Evolutionary conservation across 2,888 invertebrate genomes (phyloP).

Genomic region (Myopa tessellatipennis): DNA sequence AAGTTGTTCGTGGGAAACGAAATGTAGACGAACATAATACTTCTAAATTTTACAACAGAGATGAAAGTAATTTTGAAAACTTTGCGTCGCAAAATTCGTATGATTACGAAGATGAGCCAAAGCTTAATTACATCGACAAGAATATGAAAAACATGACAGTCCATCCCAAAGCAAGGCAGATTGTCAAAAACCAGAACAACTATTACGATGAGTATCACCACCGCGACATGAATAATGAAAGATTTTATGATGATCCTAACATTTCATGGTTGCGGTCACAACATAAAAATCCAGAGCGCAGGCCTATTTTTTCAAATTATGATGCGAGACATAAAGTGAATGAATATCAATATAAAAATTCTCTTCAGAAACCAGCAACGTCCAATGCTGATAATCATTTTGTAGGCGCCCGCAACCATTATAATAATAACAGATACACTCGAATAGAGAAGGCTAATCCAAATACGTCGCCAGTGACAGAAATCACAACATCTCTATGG

Average conservation of each 20-base stretch:
- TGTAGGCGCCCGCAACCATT: constrained; percentile 34
- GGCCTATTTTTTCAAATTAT: neutral
- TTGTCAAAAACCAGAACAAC: constrained; percentile 57
- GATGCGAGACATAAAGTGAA: constrained; percentile 12
- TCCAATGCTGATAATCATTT: constrained; percentile 23
- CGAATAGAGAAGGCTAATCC: constrained; percentile 43
- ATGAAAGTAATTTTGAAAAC: neutral
- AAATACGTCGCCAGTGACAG: constrained; percentile 49
- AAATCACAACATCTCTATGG: constrained; percentile 36
- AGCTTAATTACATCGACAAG: constrained; percentile 46
- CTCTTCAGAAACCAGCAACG: constrained; percentile 49
- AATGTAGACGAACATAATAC: neutral
- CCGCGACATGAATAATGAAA: constrained; percentile 38
- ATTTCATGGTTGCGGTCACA: constrained; percentile 2
- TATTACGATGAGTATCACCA: constrained; percentile 38
- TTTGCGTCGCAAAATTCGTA: neutral
- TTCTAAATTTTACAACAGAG: neutral
- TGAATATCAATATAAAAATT: constrained; percentile 55
- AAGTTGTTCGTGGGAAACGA: neutral
- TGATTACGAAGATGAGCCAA: neutral
- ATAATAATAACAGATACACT: constrained; percentile 32
- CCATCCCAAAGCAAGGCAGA: constrained; percentile 52
- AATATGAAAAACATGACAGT: constrained; percentile 53
- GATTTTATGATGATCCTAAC: constrained; percentile 31
- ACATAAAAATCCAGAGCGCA: neutral